Percentiles rank a stretch among this genome's conserved stretches.
Evolutionary conservation across 2,888 invertebrate species (phyloP).

Genomic region (Ectropis crepuscularia): DNA sequence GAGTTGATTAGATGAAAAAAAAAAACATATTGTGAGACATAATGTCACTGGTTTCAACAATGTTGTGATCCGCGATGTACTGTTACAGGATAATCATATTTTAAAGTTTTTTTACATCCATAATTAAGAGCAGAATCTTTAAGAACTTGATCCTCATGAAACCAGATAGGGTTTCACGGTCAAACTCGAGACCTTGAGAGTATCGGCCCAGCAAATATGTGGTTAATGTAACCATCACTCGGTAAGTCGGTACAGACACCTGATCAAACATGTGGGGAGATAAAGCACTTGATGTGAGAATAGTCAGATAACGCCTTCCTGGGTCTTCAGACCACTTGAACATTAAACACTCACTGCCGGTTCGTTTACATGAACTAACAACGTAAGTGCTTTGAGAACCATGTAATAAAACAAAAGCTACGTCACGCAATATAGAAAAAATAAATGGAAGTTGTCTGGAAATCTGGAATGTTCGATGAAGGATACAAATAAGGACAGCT

Average conservation of each 20-base stretch:
- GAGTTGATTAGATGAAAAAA: too few relatives aligned
- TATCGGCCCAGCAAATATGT: constrained; percentile 54
- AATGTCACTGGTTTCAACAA: constrained; percentile 1
- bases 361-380: constrained; percentile 6
- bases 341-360: constrained; percentile 43
- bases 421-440: not conserved
- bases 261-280: constrained; percentile 81
- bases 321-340: constrained; percentile 62
- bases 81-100: constrained; percentile 1
- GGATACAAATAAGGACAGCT: constrained; percentile 13
- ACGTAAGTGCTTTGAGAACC: constrained; percentile 13
- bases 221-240: constrained; percentile 61
- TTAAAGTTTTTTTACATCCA: constrained; percentile 6
- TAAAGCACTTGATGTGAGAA: constrained; percentile 82
- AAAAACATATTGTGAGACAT: too few relatives aligned
- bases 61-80: not conserved
- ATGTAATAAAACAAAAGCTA: constrained; percentile 1
- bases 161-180: constrained; percentile 68
- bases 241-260: constrained; percentile 61
- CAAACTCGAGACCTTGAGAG: constrained; percentile 69
- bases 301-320: constrained; percentile 75
- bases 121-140: constrained; percentile 52
- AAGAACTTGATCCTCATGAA: constrained; percentile 57
- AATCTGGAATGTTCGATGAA: constrained; percentile 6
- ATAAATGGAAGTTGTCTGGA: not conserved